These are phyloP conservation scores for Athalia rosae DNA, from an alignment of 2,888 invertebrate genomes.

Conservation along the genomic window DNA sequence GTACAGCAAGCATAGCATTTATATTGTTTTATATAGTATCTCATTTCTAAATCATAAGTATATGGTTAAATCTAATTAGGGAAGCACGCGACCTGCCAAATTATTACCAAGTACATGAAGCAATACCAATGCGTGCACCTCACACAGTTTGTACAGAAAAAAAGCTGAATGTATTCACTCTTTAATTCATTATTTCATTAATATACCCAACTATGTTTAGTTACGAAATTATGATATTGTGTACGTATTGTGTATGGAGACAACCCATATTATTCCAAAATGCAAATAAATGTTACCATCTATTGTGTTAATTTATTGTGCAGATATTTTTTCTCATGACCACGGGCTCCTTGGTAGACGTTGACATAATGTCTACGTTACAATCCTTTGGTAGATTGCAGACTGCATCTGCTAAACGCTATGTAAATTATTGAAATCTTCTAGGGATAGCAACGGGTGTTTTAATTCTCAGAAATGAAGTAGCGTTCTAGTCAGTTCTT, in stretches of 20 bases:
- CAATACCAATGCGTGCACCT: conserved; percentile 38
- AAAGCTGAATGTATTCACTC: conserved; percentile 36
- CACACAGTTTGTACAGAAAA: conserved; percentile 34
- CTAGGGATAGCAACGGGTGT: too few relatives aligned
- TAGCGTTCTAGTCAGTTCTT: too few relatives aligned
- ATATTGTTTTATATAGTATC: conserved; percentile 27
- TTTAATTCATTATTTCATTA: conserved; percentile 18
- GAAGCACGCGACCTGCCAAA: conserved; percentile 40
- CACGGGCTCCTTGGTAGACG: too few relatives aligned
- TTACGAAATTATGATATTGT: conserved; percentile 28
- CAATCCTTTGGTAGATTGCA: too few relatives aligned
- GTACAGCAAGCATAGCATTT: conserved; percentile 8
- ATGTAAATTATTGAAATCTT: too few relatives aligned
- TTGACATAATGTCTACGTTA: too few relatives aligned
- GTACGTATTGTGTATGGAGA: conserved; percentile 33
- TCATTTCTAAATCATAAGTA: conserved; percentile 28
- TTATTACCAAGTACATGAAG: conserved; percentile 42
- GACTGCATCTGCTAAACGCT: too few relatives aligned
- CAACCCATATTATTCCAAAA: conserved; percentile 56
- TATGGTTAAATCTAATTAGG: conserved; percentile 34
- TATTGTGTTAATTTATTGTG: conserved; percentile 61
- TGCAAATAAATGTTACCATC: conserved; percentile 67
- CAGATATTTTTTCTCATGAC: not conserved
- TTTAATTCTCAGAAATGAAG: too few relatives aligned
- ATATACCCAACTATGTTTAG: conserved; percentile 28